Base-by-base conservation (phyloP, 2,113 vertebrate species). In the Ceratotherium simum region DNA sequence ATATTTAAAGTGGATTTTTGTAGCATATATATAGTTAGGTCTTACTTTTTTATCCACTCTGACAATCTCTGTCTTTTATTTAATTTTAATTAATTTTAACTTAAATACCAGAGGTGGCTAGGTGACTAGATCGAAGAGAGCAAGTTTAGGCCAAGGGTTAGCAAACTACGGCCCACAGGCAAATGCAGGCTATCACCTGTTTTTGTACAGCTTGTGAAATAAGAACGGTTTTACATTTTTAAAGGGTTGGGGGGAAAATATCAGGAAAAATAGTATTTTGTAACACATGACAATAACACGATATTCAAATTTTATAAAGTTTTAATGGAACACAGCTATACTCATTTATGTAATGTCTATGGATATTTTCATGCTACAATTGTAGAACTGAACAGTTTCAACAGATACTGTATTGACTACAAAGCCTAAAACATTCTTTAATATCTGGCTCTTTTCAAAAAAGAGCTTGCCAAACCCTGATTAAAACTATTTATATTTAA, bases 351-450 rank as follows among this genome's bases (percentile, higher is more conserved):
- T 67, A 84, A 54, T 48, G 51, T 65, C 16, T 48, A 36, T 9
- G 8, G 65, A 31, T 87, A 88, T 29, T 91, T 79, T 72, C 18
- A 62, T n/a, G 46, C 29, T 80, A 67, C 8, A 39, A 0, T n/a
- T 36, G 36, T 25, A 82, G 33, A 83, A 93, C 11, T 79, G 29
- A 84, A 90, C 67, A 78, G n/a, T 62, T 89, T 95, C 69, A 42
- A 81, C 54, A 73, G 54, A 14, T 13, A 54, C 3, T 54, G 51
- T 54, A 54, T 54, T 54, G 70, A 91, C 23, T 42, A 65, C 72
- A 67, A 84, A 79, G 20, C 27, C 62, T 70, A 54, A 92, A 75
- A 96, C 31, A 96, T 58, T 72, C 73, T 79, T 90, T 72, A 69
- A 56, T 25, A 70, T 54, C 51, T 82, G 69, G 4, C 20, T 91